Base-by-base conservation (phyloP, 2,113 vertebrate genomes). In the Nyctereutes procyonoides region DNA sequence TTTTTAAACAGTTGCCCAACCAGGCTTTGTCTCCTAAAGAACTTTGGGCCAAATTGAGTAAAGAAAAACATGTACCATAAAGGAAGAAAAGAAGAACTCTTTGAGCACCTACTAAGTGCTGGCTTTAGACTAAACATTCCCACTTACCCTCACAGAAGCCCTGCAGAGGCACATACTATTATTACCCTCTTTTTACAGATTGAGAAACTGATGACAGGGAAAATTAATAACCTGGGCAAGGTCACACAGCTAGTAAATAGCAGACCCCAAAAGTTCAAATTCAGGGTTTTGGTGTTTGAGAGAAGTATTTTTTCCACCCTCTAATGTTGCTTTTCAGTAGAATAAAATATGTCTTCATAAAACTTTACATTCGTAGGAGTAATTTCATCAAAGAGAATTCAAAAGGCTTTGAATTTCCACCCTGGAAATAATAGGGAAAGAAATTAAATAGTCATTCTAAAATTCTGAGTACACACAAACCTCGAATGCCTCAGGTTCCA, bases 361-460 rank as follows among this genome's bases (percentile, higher is more conserved):
- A 97, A 82, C 14, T 65, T 14, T 22, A 11, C 38, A 38, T 86
- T 43, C 15, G 15, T 93, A 20, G 38, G 24, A 90, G 87, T 55
- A n/a, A 88, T 93, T 95, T 93, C 65, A 88, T 91, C 53, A 67
- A 76, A 71, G 10, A 84, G 30, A 80, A 82, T 88, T 77, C 74
- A 94, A 98, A 97, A 71, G 56, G 7, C 53, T 91, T 92, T 94
- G 73, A 35, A 77, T 88, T 88, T 96, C 65, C 35, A 88, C 53
- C 15, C 89, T 73, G 67, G 71, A 93, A 88, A 81, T 95, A 85
- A 69, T 28, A 43, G 56, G 26, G 60, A 82, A 93, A 71, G 22
- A 76, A 93, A 97, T 69, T 84, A 85, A 81, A 19, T 17, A 53
- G 77, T 55, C 65, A 55, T 91, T 76, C 43, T 95, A 53, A 76